phyloP scores from a whole-genome alignment of 1,140 invertebrate species.

The Proales similis region DNA sequence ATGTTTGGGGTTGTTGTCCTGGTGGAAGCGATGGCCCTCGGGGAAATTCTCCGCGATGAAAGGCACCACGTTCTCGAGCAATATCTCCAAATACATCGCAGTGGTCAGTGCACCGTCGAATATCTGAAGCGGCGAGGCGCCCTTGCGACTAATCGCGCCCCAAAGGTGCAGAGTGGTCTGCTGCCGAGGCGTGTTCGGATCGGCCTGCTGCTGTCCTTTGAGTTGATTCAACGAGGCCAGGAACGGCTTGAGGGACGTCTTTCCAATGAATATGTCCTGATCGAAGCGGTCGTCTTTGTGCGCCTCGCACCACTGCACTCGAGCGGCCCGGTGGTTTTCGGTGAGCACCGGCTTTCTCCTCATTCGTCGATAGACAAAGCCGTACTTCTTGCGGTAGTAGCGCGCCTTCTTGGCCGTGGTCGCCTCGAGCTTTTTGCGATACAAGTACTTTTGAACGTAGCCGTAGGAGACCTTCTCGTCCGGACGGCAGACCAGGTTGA shows the following conservation, averaged over 20 bases:
- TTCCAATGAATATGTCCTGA: slow-evolving; percentile 26
- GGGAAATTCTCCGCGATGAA: slow-evolving; percentile 33
- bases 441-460: slow-evolving; percentile 36
- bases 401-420: slow-evolving; percentile 30
- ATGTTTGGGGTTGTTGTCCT: slow-evolving; percentile 34
- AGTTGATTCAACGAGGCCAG: slow-evolving; percentile 31
- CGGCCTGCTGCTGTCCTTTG: slow-evolving; percentile 13
- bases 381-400: slow-evolving; percentile 32
- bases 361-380: slow-evolving; percentile 26
- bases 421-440: slow-evolving; percentile 21
- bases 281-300: slow-evolving; percentile 8
- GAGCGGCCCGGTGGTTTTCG: slow-evolving; percentile 10
- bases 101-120: slow-evolving; percentile 30
- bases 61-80: slow-evolving; percentile 26
- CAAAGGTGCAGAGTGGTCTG: slow-evolving; percentile 29
- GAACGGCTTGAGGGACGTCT: slow-evolving; percentile 25
- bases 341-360: slow-evolving; percentile 32
- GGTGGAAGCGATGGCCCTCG: slow-evolving; percentile 14
- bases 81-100: slow-evolving; percentile 28
- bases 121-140: slow-evolving; percentile 19
- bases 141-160: slow-evolving; percentile 33
- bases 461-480: slow-evolving; percentile 35
- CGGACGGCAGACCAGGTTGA: slow-evolving; percentile 21
- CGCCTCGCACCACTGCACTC: slow-evolving; percentile 28
- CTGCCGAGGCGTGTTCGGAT: slow-evolving; percentile 17